A percentile compares a stretch with the other conserved stretches of the same genome.
These are phyloP conservation scores for Helicolenus hilgendorfi DNA, from an alignment of 2,797 vertebrate genomes.

Conservation along the genomic window DNA sequence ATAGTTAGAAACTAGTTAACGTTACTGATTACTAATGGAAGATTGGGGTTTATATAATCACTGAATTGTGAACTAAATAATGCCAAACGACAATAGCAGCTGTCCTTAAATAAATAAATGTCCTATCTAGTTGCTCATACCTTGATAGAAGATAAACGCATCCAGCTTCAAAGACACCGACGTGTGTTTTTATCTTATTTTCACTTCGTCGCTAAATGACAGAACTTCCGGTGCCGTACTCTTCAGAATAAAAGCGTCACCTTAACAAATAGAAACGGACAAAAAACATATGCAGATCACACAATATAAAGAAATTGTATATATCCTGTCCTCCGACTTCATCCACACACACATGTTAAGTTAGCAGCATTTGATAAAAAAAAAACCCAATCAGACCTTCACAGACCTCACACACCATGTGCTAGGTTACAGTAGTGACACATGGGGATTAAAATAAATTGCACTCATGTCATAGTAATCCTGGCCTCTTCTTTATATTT, in stretches of 20 bases:
- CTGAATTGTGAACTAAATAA: not conserved
- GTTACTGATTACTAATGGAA: not conserved
- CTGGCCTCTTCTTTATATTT: not conserved
- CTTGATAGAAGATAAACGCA: not conserved
- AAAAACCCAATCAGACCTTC: not conserved
- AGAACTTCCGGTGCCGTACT: not conserved
- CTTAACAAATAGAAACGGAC: too few relatives aligned
- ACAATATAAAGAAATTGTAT: not conserved
- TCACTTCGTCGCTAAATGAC: not conserved
- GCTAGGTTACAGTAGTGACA: not conserved
- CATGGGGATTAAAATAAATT: not conserved
- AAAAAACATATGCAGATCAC: not conserved
- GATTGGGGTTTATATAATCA: not conserved
- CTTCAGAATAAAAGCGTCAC: conserved; percentile 10
- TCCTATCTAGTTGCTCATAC: rapidly evolving
- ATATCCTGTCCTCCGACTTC: not conserved
- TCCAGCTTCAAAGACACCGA: not conserved
- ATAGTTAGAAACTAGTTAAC: too few relatives aligned
- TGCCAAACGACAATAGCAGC: too few relatives aligned
- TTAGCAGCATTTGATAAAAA: not conserved
- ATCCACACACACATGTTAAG: not conserved
- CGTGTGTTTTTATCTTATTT: not conserved
- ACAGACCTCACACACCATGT: not conserved
- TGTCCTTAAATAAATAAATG: not conserved
- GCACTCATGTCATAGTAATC: not conserved